Percentiles rank a stretch among this genome's conserved stretches.
Conservation (phyloP, 1,140 invertebrate genomes). For the Saxidomus purpurata region DNA sequence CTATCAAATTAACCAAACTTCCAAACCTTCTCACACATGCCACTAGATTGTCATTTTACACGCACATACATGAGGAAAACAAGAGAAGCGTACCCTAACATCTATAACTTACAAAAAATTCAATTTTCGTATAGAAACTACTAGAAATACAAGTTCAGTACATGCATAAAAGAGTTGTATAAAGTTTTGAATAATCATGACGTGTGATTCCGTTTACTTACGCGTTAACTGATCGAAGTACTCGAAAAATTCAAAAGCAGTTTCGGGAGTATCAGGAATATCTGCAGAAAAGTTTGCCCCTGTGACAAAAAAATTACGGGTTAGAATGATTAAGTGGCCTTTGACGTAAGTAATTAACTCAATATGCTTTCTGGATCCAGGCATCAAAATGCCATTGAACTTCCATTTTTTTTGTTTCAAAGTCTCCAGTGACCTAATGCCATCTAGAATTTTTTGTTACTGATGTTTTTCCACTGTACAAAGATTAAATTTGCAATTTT, state of each 20-base stretch:
- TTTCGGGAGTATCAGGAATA: slow-evolving; percentile 16
- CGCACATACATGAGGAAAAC: too few relatives aligned
- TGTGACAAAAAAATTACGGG: slow-evolving; percentile 35
- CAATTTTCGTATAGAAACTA: too few relatives aligned
- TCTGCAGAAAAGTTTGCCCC: slow-evolving; percentile 60
- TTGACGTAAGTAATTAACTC: neutral
- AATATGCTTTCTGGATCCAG: neutral
- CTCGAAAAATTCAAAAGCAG: slow-evolving; percentile 63
- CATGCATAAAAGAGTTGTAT: slow-evolving; percentile 23
- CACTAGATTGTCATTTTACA: too few relatives aligned
- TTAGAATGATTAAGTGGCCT: neutral
- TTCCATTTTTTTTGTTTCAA: neutral
- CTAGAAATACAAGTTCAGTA: neutral
- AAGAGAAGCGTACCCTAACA: too few relatives aligned
- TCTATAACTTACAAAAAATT: too few relatives aligned
- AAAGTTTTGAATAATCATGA: neutral
- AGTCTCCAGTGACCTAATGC: neutral
- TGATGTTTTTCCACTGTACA: too few relatives aligned
- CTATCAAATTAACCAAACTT: too few relatives aligned
- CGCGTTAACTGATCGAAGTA: slow-evolving; percentile 62
- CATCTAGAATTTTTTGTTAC: neutral
- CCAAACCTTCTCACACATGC: too few relatives aligned
- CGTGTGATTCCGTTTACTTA: slow-evolving; percentile 46
- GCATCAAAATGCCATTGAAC: slow-evolving; percentile 13
- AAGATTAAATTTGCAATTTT: too few relatives aligned